Evolutionary conservation across 2,797 vertebrate species (phyloP), one percentile per base, ranked within the genome.

Genomic region (Danio jaintianensis): DNA sequence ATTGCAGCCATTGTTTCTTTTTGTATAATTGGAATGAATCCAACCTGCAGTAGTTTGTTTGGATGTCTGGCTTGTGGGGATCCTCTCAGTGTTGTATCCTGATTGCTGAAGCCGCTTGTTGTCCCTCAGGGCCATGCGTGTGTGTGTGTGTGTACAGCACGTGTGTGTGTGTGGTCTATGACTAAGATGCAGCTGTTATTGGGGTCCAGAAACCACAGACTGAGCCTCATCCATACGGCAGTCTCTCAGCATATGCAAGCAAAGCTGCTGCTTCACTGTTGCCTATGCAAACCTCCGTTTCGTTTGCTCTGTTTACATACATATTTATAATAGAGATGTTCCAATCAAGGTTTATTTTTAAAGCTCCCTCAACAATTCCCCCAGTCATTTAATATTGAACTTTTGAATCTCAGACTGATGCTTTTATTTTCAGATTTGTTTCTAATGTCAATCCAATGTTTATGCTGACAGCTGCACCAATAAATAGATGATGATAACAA

Each of bases 121-220:
- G 82, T 85, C 81, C 45, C 58, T 84, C 71, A 10, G 18, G 79
- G 38, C 43, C n/a, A n/a, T 29, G 29, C 29, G 29, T 29, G 29
- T 29, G 29, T n/a, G n/a, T n/a, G n/a, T 29, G 29, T 29, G 29
- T 29, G 29, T 29, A 29, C 29, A 29, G 29, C 29, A 29, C 29
- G 40, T 43, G 20, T 42, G 42, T 68, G 56, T 56, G 82, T 73
- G 78, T 66, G 68, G 47, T 88, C 81, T 85, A 36, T 68, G 78
- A 48, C 73, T 78, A 71, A 75, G 40, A 80, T 86, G 87, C 88
- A 91, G 89, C 90, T 92, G 90, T 89, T 90, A 48, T 29, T 18
- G 6, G 58, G 53, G 10, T 79, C 64, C 29, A 29, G 29, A 67
- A 72, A 62, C 47, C 63, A 10, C 75, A 48, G 62, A 52, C 50